Percentiles rank a stretch among this genome's conserved stretches.
phyloP scores from a whole-genome alignment of 1,140 invertebrate species.

The Aphis craccivora region DNA sequence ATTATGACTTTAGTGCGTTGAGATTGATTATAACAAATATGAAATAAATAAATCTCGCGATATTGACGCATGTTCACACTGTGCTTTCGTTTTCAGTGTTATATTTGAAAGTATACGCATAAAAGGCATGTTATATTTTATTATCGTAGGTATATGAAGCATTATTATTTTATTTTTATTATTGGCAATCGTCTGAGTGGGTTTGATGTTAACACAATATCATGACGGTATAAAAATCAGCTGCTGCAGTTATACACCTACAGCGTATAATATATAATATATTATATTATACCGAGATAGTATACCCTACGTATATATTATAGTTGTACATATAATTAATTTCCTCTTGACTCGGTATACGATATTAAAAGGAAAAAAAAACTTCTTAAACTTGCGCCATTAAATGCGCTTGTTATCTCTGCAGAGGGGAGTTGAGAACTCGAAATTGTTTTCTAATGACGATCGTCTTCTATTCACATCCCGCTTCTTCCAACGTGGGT shows the following conservation, averaged over 20 bases:
- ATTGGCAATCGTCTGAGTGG: background rate
- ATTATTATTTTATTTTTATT: slow-evolving; percentile 14
- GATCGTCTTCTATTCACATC: background rate
- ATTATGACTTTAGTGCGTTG: background rate
- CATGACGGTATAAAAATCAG: background rate
- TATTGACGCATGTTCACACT: background rate
- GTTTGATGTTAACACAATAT: background rate
- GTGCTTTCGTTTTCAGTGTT: background rate
- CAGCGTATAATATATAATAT: background rate
- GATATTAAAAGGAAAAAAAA: background rate
- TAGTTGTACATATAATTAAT: background rate
- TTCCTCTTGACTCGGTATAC: background rate
- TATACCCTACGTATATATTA: background rate
- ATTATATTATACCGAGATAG: too few relatives aligned
- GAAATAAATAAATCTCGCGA: background rate
- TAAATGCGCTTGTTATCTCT: slow-evolving; percentile 26
- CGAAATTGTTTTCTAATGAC: slow-evolving; percentile 24
- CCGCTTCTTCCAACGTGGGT: background rate
- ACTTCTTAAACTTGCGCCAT: slow-evolving; percentile 13
- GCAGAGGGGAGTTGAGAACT: background rate
- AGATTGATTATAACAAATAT: background rate
- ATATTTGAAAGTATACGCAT: background rate
- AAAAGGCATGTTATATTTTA: background rate
- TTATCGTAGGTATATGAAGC: background rate
- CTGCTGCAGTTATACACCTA: background rate